These are phyloP conservation scores for Mylabris phalerata DNA, from an alignment of 1,140 invertebrate genomes.

Conservation along the genomic window DNA sequence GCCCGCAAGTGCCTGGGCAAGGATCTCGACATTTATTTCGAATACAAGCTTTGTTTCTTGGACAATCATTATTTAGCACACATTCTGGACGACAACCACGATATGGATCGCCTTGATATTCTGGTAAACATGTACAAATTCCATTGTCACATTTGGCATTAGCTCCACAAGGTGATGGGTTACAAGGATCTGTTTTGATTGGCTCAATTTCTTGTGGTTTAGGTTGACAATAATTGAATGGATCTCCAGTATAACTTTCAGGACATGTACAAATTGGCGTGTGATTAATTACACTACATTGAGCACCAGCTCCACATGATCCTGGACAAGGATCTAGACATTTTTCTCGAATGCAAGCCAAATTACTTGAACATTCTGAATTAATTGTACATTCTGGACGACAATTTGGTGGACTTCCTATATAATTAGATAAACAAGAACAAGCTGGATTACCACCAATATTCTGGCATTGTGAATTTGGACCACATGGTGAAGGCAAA, in stretches of 20 bases:
- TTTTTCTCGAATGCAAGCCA: slow-evolving; percentile 58
- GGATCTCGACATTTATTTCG: slow-evolving; percentile 64
- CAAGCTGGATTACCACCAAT: slow-evolving; percentile 54
- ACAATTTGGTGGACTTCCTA: slow-evolving; percentile 63
- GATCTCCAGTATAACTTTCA: slow-evolving; percentile 52
- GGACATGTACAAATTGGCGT: slow-evolving; percentile 49
- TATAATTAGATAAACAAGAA: slow-evolving; percentile 58
- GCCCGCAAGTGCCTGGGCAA: slow-evolving; percentile 62
- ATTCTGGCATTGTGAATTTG: slow-evolving; percentile 56
- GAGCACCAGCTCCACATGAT: slow-evolving; percentile 55
- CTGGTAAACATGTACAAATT: slow-evolving; percentile 54
- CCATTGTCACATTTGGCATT: slow-evolving; percentile 68
- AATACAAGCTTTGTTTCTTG: slow-evolving; percentile 62
- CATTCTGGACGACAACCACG: slow-evolving; percentile 59
- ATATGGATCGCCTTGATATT: slow-evolving; percentile 61
- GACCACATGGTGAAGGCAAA: slow-evolving; percentile 59
- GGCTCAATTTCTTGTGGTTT: slow-evolving; percentile 46
- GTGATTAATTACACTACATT: slow-evolving; percentile 49
- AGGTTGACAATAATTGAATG: slow-evolving; percentile 50
- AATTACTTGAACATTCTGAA: slow-evolving; percentile 57
- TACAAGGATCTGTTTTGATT: slow-evolving; percentile 53
- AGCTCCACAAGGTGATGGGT: slow-evolving; percentile 68
- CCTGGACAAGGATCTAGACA: slow-evolving; percentile 63
- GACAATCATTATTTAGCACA: slow-evolving; percentile 65
- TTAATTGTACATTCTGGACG: slow-evolving; percentile 64